Base-by-base conservation (phyloP, 2,888 invertebrate species). In the Cephus spinipes region DNA sequence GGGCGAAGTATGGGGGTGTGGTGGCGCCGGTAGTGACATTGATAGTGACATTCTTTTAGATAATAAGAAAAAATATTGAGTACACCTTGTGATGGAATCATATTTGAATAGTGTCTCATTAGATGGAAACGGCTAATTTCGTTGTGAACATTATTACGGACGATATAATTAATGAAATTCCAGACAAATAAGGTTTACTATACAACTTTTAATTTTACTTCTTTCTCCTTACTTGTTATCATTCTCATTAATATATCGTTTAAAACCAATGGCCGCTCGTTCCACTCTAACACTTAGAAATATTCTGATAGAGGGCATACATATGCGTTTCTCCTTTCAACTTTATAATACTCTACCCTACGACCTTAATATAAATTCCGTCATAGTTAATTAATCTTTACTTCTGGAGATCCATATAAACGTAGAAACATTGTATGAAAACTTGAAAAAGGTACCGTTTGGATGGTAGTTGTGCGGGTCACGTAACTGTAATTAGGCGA, bases 401-500 rank as follows among this genome's bases (percentile, higher is more conserved):
- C 85, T 87, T 85, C 81, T 85, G 87, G 86, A 88, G 88, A 90
- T 90, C 88, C 89, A 89, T 89, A 89, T 88, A 90, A 89, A 91
- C 90, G 91, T 90, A 91, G 89, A 90, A 90, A 90, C 86, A 88
- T 89, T 85, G 88, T 90, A 90, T 90, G 89, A 90, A 90, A 90
- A 89, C 86, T 85, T 89, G 89, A 87, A 89, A 88, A 89, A 88
- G 86, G 87, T 89, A 87, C 83, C 81, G 82, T 86, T 85, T 79
- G 82, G 82, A 77, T 86, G 84, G 81, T 86, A 85, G 86, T 88
- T 89, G 88, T 88, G 88, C 87, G 86, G 83, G 83, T 86, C 76
- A 84, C 83, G 85, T 82, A 85, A 86, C 85, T 86, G 85, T 89
- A 89, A 86, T 88, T 86, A 89, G 89, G 88, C 88, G 87, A 89